Evolutionary conservation across 2,113 vertebrate genomes (phyloP), one percentile per base, ranked within the genome.

Genomic region (human (Homo sapiens)): DNA sequence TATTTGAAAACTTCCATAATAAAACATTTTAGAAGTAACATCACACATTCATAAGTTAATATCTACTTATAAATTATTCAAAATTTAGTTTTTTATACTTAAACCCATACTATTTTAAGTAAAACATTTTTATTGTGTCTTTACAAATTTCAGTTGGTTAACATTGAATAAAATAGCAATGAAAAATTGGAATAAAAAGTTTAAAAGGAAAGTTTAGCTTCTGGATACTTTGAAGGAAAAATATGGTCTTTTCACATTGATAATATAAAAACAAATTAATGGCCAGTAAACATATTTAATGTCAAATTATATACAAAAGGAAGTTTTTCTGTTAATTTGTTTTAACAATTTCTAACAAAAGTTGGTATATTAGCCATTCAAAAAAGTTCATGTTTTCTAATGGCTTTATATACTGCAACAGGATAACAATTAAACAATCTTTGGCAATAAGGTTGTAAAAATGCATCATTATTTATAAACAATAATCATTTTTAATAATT

Each of bases 361-460:
- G n/a, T 57, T 5, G 6, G 64, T 57, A 52, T 76, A 55, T 61
- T 76, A 90, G 40, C 1, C 92, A 90, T 84, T 75, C 1, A 61
- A 92, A 87, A 72, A 43, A 23, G 9, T 43, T 27, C 72, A 5
- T 96, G 14, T 57, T 12, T 78, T 64, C 32, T 73, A 81, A 82
- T 73, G 22, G 3, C 27, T 89, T 12, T 68, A 55, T 1, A 8
- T 14, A 59, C 1, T 50, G 0, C 5, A 87, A n/a, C 52, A 59
- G 27, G 84, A 0, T 50, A 64, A 48, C 27, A 90, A 38, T 95
- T 35, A 43, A 86, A 72, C 0, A 82, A 80, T 13, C 4, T 93
- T 87, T 87, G 61, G 35, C 92, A 84, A 40, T 88, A 64, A 64
- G 23, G 25, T 90, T 78, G 40, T 59, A 78, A 93, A 95, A 87